phyloP scores from a whole-genome alignment of 2,113 vertebrate genomes.

The Melanotaenia duboulayi region DNA sequence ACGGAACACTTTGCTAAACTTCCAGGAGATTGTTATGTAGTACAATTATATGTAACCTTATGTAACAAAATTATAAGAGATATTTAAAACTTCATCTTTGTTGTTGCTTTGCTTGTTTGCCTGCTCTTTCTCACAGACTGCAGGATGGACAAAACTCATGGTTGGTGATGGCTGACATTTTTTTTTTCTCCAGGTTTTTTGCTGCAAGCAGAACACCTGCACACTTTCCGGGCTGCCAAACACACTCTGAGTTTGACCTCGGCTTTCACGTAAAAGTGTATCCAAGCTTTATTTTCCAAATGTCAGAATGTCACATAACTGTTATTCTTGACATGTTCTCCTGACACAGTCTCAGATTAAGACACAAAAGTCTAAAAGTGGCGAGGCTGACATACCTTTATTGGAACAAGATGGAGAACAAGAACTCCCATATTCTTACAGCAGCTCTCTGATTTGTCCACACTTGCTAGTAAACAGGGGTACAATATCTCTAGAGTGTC shows the following conservation, averaged over 20 bases:
- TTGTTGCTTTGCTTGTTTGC: conserved; percentile 13
- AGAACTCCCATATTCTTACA: conserved; percentile 57
- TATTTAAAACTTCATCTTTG: conserved; percentile 27
- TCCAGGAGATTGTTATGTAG: conserved; percentile 19
- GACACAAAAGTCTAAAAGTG: conserved; percentile 50
- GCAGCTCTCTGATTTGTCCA: conserved; percentile 60
- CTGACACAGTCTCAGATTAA: conserved; percentile 34
- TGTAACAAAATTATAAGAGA: conserved; percentile 33
- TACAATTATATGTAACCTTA: not conserved
- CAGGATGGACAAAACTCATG: conserved; percentile 24
- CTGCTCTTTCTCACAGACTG: conserved; percentile 8
- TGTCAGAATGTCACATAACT: conserved; percentile 65
- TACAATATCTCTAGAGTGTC: conserved; percentile 59
- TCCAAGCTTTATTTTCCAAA: conserved; percentile 64
- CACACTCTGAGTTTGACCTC: conserved; percentile 60
- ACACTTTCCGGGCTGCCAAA: conserved; percentile 34
- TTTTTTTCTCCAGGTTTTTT: conserved; percentile 35
- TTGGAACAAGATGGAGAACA: conserved; percentile 45
- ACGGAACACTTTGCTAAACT: conserved; percentile 42
- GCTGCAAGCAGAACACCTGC: conserved; percentile 72
- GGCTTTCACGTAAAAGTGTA: conserved; percentile 46
- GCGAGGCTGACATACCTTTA: conserved; percentile 37
- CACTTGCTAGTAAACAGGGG: conserved; percentile 48
- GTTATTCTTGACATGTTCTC: conserved; percentile 52
- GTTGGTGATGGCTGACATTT: not conserved